A percentile compares a stretch with the other conserved stretches of the same genome.
Evolutionary conservation across 2,888 invertebrate species (phyloP).

Genomic region (Aricia artaxerxes): DNA sequence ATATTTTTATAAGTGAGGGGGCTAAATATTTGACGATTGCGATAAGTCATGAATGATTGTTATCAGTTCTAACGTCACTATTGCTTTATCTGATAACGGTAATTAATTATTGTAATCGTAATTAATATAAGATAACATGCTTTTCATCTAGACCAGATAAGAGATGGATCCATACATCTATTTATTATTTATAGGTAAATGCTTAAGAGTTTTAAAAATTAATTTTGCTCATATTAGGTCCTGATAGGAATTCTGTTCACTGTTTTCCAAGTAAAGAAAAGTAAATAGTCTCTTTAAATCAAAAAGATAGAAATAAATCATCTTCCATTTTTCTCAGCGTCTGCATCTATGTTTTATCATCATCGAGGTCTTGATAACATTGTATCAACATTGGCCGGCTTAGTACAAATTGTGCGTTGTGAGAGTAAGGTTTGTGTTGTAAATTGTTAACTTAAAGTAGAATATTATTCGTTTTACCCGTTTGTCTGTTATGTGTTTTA

Average conservation of each 20-base stretch:
- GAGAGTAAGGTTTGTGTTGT: neutral
- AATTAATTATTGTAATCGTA: neutral
- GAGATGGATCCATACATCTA: too few species aligned
- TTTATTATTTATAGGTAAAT: too few species aligned
- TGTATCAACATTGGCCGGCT: slow-evolving; percentile 5
- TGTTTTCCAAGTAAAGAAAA: too few species aligned
- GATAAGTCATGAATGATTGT: neutral
- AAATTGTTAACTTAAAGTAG: neutral
- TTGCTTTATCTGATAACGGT: neutral
- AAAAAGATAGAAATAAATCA: neutral
- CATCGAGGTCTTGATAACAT: neutral
- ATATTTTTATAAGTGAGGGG: too few species aligned
- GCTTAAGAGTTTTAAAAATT: too few species aligned
- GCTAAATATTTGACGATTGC: neutral
- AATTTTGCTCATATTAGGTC: too few species aligned
- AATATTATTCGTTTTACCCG: neutral
- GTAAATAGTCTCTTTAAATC: too few species aligned
- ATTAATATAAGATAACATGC: neutral
- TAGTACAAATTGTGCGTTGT: neutral
- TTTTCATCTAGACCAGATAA: neutral
- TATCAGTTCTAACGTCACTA: neutral
- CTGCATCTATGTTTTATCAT: slow-evolving; percentile 6
- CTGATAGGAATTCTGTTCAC: too few species aligned
- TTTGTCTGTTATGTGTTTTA: neutral
- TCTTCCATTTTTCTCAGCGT: neutral